Base-by-base conservation (phyloP, 1,140 invertebrate species). In the Conus betulinus region DNA sequence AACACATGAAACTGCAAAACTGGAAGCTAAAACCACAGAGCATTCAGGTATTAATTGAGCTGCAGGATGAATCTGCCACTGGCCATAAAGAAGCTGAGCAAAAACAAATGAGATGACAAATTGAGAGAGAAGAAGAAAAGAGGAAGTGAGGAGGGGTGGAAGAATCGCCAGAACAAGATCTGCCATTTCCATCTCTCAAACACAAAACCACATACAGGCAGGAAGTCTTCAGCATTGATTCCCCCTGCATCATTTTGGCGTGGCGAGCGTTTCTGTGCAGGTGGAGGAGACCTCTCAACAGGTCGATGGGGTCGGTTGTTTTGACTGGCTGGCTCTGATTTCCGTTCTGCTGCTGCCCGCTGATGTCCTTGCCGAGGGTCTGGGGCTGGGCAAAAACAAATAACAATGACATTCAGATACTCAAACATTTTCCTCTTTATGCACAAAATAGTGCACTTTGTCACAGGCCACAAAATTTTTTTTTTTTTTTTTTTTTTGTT, bases 151-250 rank as follows among this genome's bases (percentile, higher is more conserved):
- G 39, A 39, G 39, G 39, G 39, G 39, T 39, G 39, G 39, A 3
- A 39, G 39, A 39, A 39, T 39, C 39, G 39, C 39, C 39, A 39
- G 39, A 39, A 39, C 39, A 39, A 1, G 3, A 39, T 39, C 39
- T 39, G 39, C 39, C 39, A 39, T 39, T 39, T 39, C 39, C 39
- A 39, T 39, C 39, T 3, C 39, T 39, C 39, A 39, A 39, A 39
- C 39, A n/a, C 79, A 85, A 23, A 39, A 6, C 71, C 5, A 88
- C 91, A 85, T 87, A 91, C 91, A 25, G 91, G 90, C 79, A 92
- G 76, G 67, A 92, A 92, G 79, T 92, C 91, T 63, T 92, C 91
- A 17, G 91, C 90, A 74, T 89, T 89, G 23, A 92, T 88, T 8
- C 88, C 90, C 53, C 87, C 81, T 23, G 25, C 25, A 51, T 89